Conservation (phyloP, 2,797 vertebrate species). For the Leptodactylus fallax region DNA sequence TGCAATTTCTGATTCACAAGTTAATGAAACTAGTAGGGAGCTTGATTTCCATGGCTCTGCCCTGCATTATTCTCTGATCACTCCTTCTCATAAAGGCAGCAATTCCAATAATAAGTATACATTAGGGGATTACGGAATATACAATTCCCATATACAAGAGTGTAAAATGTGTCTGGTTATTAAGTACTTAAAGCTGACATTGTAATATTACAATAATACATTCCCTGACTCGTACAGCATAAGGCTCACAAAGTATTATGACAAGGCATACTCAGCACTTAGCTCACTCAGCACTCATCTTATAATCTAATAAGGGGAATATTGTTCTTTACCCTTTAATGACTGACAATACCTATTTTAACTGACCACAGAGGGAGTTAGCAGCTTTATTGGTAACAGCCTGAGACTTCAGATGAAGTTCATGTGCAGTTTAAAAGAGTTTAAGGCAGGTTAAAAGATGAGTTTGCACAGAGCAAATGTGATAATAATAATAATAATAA, state of each 20-base stretch:
- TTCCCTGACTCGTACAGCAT: not conserved
- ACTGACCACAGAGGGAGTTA: not conserved
- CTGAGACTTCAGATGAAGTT: not conserved
- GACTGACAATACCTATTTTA: constrained; percentile 15
- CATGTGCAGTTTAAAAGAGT: constrained; percentile 2
- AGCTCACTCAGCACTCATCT: not conserved
- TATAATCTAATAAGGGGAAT: not conserved
- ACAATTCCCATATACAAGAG: not conserved
- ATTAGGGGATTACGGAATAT: not conserved
- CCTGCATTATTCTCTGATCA: not conserved
- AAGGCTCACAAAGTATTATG: constrained; percentile 11
- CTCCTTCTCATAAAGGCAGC: not conserved
- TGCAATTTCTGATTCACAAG: not conserved
- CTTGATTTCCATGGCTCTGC: not conserved
- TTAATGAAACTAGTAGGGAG: not conserved
- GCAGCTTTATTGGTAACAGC: not conserved
- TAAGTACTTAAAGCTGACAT: constrained; percentile 4
- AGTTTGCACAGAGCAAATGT: not conserved
- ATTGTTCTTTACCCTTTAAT: not conserved
- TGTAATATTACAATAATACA: not conserved
- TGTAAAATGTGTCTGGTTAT: not conserved
- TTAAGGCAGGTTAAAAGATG: not conserved
- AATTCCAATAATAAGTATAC: constrained; percentile 6
- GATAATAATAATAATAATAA: too few relatives aligned
- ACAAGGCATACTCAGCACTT: not conserved